A percentile compares a stretch with the other conserved stretches of the same genome.
Conservation (phyloP, 2,113 vertebrate species). For the Erythrocercus mccallii region DNA sequence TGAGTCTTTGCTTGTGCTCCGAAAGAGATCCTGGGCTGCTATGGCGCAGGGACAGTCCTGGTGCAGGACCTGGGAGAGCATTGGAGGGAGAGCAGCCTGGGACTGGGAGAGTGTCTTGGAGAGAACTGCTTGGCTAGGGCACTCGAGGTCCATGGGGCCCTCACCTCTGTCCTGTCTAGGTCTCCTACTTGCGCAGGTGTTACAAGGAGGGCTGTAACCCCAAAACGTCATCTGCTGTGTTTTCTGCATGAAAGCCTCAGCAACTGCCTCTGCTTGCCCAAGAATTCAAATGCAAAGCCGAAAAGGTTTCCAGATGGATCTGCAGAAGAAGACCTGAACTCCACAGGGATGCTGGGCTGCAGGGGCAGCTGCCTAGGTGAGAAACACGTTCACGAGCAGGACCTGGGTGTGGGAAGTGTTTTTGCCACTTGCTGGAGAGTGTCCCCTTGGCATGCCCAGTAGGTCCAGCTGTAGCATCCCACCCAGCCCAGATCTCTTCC, state of each 20-base stretch:
- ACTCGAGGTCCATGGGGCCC: background rate
- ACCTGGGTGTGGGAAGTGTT: background rate
- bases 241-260: background rate
- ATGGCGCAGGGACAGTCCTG: background rate
- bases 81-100: background rate
- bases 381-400: fast-evolving
- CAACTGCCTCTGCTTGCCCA: background rate
- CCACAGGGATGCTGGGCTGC: background rate
- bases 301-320: background rate
- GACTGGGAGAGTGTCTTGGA: background rate
- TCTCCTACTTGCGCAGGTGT: background rate
- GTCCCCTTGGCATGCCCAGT: background rate
- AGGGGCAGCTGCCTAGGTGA: background rate
- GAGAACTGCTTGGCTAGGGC: background rate
- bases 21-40: background rate
- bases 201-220: background rate
- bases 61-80: background rate
- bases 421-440: background rate
- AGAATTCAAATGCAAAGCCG: background rate
- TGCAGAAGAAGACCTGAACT: background rate
- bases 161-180: background rate
- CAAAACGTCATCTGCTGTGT: background rate
- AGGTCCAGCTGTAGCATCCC: background rate
- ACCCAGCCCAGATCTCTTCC: fast-evolving
- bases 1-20: background rate